A percentile compares a stretch with the other conserved stretches of the same genome.
Evolutionary conservation across 1,140 invertebrate genomes (phyloP).

Genomic region (Tribolium castaneum): DNA sequence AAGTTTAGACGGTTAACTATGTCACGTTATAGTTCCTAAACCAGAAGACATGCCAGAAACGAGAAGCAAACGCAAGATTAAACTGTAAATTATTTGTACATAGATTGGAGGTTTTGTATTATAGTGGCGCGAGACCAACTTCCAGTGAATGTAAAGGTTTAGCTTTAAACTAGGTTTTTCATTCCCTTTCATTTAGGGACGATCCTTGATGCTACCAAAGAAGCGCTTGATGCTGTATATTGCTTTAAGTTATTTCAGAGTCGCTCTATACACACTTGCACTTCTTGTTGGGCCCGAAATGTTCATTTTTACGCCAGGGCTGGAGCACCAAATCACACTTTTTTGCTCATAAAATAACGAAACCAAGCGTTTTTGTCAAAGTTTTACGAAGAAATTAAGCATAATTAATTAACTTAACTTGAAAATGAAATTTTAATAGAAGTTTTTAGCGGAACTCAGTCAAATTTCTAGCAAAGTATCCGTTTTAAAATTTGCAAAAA

Average conservation of each 20-base stretch:
- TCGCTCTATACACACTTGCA: constrained; percentile 39
- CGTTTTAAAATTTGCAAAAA: no score
- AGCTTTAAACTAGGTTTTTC: constrained; percentile 9
- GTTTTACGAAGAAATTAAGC: no score
- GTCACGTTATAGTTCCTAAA: constrained; percentile 34
- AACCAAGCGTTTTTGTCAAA: no score
- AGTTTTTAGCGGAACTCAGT: no score
- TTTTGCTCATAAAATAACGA: neutral
- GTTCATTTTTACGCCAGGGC: neutral
- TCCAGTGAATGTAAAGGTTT: constrained; percentile 33
- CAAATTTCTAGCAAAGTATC: no score
- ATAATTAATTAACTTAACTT: no score
- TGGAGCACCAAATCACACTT: neutral
- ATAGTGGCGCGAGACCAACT: neutral
- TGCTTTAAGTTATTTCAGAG: constrained; percentile 52
- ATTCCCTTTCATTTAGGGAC: constrained; percentile 6
- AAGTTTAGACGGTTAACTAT: constrained; percentile 23
- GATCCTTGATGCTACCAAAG: constrained; percentile 39
- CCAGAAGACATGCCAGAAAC: constrained; percentile 11
- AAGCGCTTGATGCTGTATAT: constrained; percentile 50
- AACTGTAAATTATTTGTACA: neutral
- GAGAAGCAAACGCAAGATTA: neutral
- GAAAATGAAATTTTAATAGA: no score
- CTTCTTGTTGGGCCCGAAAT: constrained; percentile 6
- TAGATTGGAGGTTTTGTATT: neutral